Evolutionary conservation across 1,140 invertebrate genomes (phyloP), one percentile per base, ranked within the genome.

Genomic region (Cepaea nemoralis): DNA sequence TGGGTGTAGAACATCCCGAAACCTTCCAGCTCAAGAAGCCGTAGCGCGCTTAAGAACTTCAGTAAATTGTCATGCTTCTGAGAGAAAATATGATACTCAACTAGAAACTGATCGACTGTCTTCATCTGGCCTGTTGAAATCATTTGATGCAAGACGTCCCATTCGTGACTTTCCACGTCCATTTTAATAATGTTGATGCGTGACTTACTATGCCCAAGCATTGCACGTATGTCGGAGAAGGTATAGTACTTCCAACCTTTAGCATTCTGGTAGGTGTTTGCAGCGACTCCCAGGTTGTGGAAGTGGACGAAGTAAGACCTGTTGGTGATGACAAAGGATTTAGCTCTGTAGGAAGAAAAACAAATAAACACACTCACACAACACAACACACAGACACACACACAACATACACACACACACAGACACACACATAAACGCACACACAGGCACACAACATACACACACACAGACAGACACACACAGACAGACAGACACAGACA

Each of bases 101-200:
- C 67, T n/a, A 69, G 67, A 6, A 69, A n/a, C 37, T 69, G 67
- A 14, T 39, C 33, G 3, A 69, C 67, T 3, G 31, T 12, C 3
- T 3, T 8, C 37, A 69, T 10, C 31, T 69, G 8, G 12, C 24
- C 24, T 5, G 14, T 33, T 12, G 2, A 35, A 14, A 69, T 14
- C 67, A 69, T 69, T 33, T 69, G 10, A 10, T 27, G 14, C 14
- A 69, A 3, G 2, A 33, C 6, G 6, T 69, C 37, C 74, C 74
- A 77, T 48, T 77, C 74, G 6, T 14, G 3, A 2, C 50, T 19
- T 33, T 77, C 74, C 3, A 77, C 37, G 48, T 77, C 74, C 50
- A 77, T 77, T 50, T 77, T 77, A 19, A 77, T 33, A 10, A 77
- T 33, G 33, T 59, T 48, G 22, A 77, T 59, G 8, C 10, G n/a